Base-by-base conservation (phyloP, 1,140 invertebrate species). In the Mylabris phalerata region DNA sequence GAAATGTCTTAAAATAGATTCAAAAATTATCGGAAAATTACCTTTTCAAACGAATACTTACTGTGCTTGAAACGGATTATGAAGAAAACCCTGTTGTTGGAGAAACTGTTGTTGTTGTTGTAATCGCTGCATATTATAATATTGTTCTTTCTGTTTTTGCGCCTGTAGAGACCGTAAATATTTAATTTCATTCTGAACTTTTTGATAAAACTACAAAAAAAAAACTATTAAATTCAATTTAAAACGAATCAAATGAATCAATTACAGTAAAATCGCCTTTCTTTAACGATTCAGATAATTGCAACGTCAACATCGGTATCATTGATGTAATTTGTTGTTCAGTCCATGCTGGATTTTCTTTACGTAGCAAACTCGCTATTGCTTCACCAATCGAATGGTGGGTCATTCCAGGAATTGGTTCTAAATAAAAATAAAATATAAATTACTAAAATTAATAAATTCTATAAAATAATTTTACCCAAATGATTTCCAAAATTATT, bases 291-390 rank as follows among this genome's bases (percentile, higher is more conserved):
- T 65, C 66, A 24, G 55, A 54, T 41, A 65, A 32, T 44, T 67
- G 66, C 26, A 55, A 19, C 9, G 9, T 60, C 42, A 71, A 43
- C 38, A 62, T 58, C 1, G 71, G 70, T 11, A 72, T 52, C 6
- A 72, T 66, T 7, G 60, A 57, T 32, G 59, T 67, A 24, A 73
- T 65, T 56, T 73, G 69, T 7, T 57, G 41, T 6, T 65, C 60
- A 2, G 63, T 67, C 64, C 66, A 71, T 1, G 50, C 59, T 3
- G 70, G 68, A 60, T 73, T 69, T 38, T 73, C 71, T 44, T 62
- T 59, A 39, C 63, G 51, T 6, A 73, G 51, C 7, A 73, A 67
- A 46, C 55, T 71, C 7, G 44, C 62, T 9, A 73, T 48, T 2
- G 71, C 71, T 26, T 55, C 43, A 62, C n/a, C 54, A 55, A 13